Evolutionary conservation across 2,888 invertebrate genomes (phyloP), one percentile per base, ranked within the genome.

Genomic region (Cryptops parisi): DNA sequence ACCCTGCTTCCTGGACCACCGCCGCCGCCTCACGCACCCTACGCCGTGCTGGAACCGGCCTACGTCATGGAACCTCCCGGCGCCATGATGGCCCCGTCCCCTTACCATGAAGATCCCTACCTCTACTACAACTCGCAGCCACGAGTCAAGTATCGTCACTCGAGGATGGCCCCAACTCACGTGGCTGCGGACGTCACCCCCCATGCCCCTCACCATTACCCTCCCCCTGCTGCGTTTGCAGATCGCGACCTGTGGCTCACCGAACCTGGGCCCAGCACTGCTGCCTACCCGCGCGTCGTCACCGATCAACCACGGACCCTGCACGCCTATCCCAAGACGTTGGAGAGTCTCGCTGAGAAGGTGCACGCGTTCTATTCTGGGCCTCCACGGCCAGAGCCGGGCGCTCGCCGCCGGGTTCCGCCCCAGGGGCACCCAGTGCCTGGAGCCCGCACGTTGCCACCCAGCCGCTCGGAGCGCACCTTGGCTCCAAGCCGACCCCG

Each of bases 301-400:
- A 90, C 89, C 17, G 88, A 89, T 66, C 89, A 90, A 68, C 89
- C 90, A 0, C 86, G 88, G 67, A 70, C 74, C 47, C 79, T 83
- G 19, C 71, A 89, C 66, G 80, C 78, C 2, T 84, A 84, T 66
- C 85, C 86, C 2, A 89, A 89, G 67, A 90, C 90, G 1, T 70
- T 90, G 60, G 90, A 90, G 67, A 89, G 88, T 64, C 76, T 91
- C 52, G 89, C 90, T 3, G 90, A 91, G 68, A 89, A 89, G 72
- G 89, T 90, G 53, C 90, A 90, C 68, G 82, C 88, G 52, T 88
- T 86, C 70, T 85, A 86, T 65, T 76, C 78, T n/a, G 52, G 53
- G 19, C 56, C 58, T n/a, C 77, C 78, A 25, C 60, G 61, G 22
- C 54, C 17, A 17, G 45, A 55, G 19, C 33, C 46, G 43, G 47